Base-by-base conservation (phyloP, 2,797 vertebrate species). In the Chaunax sp. region DNA sequence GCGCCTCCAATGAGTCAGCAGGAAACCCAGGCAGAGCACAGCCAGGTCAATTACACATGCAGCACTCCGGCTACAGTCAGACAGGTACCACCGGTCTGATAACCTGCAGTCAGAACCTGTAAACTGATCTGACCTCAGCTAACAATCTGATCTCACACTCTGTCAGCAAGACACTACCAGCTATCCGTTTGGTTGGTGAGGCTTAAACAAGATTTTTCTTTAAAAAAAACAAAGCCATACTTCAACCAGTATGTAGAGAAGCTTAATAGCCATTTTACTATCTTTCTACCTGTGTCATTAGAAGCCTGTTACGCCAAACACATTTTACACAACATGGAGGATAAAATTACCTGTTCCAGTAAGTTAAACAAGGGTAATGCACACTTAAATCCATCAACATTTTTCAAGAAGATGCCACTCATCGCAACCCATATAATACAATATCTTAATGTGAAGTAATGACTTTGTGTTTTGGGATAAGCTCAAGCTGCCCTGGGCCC, bases 1-100 rank as follows among this genome's bases (percentile, higher is more conserved):
- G 64, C 25, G 6, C 51, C 70, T 46, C 38, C 23, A 57, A 84
- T 86, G 84, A 90, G 72, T 91, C 87, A 87, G 89, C 90, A 83
- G 50, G 63, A 75, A 57, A 66, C 45, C 58, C 60, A 64, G 5
- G 65, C 64, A 59, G 68, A 70, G 68, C 64, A 65, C 20, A 52
- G 49, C 63, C 77, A 69, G 81, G 83, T 88, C 78, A 81, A 50
- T 85, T 80, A 78, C 81, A 83, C 61, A 28, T 72, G 64, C 75
- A 64, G 70, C 55, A 15, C 37, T 52, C 23, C 25, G 60, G 62
- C 66, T 43, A 30, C n/a, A 52, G 56, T 45, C 41, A n/a, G 41
- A 60, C 69, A 40, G 67, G 50, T 72, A 63, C 51, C 33, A 8
- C 37, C 26, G 63, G 69, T 65, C 80, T 59, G 69, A 80, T 78